A percentile compares a stretch with the other conserved stretches of the same genome.
Conservation (phyloP, 30 jellyfish, hydroid and myxozoan species). For the Hydra vulgaris region DNA sequence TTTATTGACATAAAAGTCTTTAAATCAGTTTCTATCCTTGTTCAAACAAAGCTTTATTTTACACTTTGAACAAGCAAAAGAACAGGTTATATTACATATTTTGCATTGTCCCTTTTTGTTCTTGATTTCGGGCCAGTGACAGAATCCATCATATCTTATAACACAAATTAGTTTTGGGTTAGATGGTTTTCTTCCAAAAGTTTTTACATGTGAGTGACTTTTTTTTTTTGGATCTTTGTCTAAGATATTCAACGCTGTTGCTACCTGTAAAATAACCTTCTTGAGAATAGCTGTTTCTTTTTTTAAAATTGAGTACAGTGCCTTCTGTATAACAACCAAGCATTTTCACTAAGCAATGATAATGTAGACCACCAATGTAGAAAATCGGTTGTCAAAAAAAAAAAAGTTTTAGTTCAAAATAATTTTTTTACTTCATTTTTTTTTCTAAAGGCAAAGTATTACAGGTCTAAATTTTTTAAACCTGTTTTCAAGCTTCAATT, state of each 20-base stretch:
- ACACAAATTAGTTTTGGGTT: slow-evolving; percentile 21
- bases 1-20: slow-evolving; percentile 22
- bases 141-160: slow-evolving; percentile 31
- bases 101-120: slow-evolving; percentile 37
- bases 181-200: slow-evolving; percentile 25
- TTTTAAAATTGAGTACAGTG: slow-evolving; percentile 35
- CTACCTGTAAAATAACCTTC: no score
- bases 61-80: slow-evolving; percentile 32
- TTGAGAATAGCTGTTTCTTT: no score
- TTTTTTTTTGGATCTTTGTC: slow-evolving; percentile 8
- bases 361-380: no score
- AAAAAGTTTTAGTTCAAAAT: no score
- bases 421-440: no score
- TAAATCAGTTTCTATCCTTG: slow-evolving; percentile 44
- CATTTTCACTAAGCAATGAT: no score
- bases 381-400: no score
- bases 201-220: slow-evolving; percentile 3
- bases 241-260: no score
- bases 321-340: slow-evolving; percentile 59
- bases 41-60: slow-evolving; percentile 30
- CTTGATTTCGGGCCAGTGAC: slow-evolving; percentile 32
- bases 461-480: no score
- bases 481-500: no score
- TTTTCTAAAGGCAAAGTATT: no score
- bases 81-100: slow-evolving; percentile 26